Conservation (phyloP, 2,113 vertebrate species). For the Perca schrenkii region DNA sequence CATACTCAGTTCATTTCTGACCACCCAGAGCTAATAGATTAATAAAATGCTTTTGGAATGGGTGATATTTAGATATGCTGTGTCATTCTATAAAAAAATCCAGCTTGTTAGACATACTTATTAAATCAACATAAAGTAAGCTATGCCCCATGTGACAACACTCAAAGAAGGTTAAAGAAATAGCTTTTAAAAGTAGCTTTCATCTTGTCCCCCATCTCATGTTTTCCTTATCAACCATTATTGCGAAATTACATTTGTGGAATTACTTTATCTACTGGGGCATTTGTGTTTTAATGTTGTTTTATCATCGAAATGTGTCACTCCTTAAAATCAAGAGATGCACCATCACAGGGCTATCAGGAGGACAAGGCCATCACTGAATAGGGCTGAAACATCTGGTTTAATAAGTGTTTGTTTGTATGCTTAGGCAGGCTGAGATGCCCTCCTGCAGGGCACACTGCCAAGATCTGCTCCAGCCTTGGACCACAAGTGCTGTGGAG, state of each 20-base stretch:
- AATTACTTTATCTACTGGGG: background rate
- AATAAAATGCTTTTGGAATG: background rate
- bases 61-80: background rate
- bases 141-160: background rate
- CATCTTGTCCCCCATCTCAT: background rate
- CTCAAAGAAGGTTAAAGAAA: background rate
- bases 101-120: background rate
- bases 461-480: background rate
- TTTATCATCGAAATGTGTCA: background rate
- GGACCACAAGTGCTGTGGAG: background rate
- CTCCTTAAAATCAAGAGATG: background rate
- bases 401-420: slow-evolving; percentile 6
- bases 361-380: background rate
- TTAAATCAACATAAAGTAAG: slow-evolving; percentile 10
- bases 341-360: background rate
- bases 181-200: background rate
- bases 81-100: background rate
- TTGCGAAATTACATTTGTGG: background rate
- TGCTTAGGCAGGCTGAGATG: background rate
- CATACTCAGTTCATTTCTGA: slow-evolving; percentile 16
- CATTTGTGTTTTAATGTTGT: background rate
- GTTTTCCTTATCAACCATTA: background rate
- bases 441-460: background rate
- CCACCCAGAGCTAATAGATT: background rate
- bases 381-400: background rate